Percentiles rank a stretch among this genome's conserved stretches.
Conservation (phyloP, 2,797 vertebrate species). For the Microhierax caerulescens region DNA sequence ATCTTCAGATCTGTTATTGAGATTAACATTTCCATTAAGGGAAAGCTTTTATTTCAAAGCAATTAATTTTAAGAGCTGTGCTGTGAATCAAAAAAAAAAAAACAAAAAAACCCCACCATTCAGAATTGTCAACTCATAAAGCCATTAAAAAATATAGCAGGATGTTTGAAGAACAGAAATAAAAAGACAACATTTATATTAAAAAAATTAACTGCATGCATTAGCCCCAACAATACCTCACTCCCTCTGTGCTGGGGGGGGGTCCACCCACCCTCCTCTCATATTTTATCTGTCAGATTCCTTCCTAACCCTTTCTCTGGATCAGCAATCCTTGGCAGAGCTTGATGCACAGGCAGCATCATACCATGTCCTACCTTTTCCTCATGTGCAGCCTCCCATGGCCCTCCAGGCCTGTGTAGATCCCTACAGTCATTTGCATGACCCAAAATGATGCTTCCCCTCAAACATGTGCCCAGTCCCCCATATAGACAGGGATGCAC, state of each 20-base stretch:
- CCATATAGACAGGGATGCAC: accelerated
- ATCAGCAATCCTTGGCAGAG: background rate
- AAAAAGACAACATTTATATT: accelerated
- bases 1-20: background rate
- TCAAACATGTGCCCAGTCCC: accelerated
- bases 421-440: background rate
- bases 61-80: background rate
- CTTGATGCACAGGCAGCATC: background rate
- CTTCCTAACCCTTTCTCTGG: background rate
- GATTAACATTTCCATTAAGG: background rate
- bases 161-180: background rate
- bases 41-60: background rate
- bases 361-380: background rate
- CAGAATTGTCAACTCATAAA: background rate
- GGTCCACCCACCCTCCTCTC: background rate
- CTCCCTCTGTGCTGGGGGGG: background rate
- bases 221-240: background rate
- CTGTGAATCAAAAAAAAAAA: background rate
- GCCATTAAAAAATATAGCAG: background rate
- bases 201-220: background rate
- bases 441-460: background rate
- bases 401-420: background rate
- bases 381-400: background rate
- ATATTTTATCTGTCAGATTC: background rate
- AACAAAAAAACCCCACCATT: background rate